These are phyloP conservation scores for Abramis brama DNA, from an alignment of 2,113 vertebrate species.

Conservation along the genomic window DNA sequence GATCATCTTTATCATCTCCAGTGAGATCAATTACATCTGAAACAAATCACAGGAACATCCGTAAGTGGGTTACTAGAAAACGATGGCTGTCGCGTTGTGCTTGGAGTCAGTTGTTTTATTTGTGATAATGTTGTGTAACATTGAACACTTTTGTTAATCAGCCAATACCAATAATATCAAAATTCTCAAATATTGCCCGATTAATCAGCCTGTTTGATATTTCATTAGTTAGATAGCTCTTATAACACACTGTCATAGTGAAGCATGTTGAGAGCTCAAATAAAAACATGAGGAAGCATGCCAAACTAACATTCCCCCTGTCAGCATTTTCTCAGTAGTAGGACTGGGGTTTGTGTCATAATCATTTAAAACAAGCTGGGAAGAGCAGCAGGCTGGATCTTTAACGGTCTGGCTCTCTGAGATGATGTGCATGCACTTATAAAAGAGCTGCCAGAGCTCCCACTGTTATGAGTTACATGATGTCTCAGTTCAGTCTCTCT, in stretches of 20 bases:
- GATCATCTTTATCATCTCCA: conserved; percentile 99
- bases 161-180: background rate
- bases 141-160: background rate
- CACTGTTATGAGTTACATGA: conserved; percentile 16
- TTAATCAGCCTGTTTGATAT: background rate
- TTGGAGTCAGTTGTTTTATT: too few relatives aligned
- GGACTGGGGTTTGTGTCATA: background rate
- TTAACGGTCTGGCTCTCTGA: background rate
- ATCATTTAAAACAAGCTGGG: conserved; percentile 20
- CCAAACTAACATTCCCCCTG: conserved; percentile 12
- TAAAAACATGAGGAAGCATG: background rate
- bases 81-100: too few relatives aligned
- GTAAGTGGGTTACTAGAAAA: background rate
- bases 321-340: conserved; percentile 27
- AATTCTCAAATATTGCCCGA: background rate
- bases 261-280: background rate
- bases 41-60: conserved; percentile 53
- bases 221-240: background rate
- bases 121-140: too few relatives aligned
- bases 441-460: conserved; percentile 21
- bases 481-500: background rate
- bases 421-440: conserved; percentile 1
- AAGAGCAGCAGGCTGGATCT: background rate
- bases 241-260: background rate
- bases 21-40: conserved; percentile 98